phyloP scores from a whole-genome alignment of 2,113 vertebrate genomes.

The Nesoenas mayeri region DNA sequence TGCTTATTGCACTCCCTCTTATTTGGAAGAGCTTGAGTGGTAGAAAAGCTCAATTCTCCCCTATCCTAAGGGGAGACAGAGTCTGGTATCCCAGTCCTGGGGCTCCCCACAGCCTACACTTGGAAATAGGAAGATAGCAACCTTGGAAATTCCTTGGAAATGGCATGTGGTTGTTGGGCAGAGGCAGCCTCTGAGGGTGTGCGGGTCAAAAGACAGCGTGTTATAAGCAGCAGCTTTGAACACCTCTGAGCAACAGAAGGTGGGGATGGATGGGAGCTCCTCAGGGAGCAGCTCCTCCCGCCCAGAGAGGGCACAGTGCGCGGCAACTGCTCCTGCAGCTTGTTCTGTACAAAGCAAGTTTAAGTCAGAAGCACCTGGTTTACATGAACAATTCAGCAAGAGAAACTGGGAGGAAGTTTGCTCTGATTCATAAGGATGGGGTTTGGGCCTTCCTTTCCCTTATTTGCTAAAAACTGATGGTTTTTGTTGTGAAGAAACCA shows the following conservation, averaged over 20 bases:
- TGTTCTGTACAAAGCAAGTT: not conserved
- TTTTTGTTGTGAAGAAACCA: not conserved
- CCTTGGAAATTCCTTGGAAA: not conserved
- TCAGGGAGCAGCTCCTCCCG: not conserved
- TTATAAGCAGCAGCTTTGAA: not conserved
- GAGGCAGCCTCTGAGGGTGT: not conserved
- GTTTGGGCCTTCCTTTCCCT: not conserved
- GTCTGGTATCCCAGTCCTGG: not conserved
- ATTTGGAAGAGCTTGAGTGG: not conserved
- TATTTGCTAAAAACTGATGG: not conserved
- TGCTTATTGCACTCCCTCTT: not conserved
- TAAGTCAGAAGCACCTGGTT: not conserved
- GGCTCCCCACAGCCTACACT: not conserved
- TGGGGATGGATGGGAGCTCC: not conserved
- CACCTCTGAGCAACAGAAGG: not conserved
- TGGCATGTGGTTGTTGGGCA: fast-evolving
- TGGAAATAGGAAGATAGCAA: not conserved
- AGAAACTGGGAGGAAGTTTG: not conserved
- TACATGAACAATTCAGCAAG: not conserved
- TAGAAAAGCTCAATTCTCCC: not conserved
- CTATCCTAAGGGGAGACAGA: not conserved
- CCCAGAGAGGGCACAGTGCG: not conserved
- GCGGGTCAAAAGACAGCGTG: not conserved
- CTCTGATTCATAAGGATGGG: not conserved
- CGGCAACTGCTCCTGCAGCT: not conserved